Base-by-base conservation (phyloP, 2,113 vertebrate species). In the Chaetops frenatus region DNA sequence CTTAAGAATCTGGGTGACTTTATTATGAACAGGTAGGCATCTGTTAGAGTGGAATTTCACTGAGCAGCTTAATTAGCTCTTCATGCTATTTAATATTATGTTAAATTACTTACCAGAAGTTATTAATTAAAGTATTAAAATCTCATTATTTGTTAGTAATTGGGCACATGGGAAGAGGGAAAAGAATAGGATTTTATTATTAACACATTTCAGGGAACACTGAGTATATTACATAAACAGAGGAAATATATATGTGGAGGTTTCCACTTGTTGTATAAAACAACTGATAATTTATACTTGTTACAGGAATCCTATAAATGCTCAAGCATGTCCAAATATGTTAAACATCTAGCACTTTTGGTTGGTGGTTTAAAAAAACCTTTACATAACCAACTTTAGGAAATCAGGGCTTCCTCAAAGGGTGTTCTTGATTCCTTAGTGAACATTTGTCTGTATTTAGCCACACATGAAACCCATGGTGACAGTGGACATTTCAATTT, bases 41-140 rank as follows among this genome's bases (percentile, higher is more conserved):
- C 45, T 88, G 54, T 84, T 66, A 84, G 31, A 48, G 20, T 54
- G 47, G 57, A 94, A 88, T 94, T 95, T 93, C 78, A 79, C 38
- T 62, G 65, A 94, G 61, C 31, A 90, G 71, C 61, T 64, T 94
- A 95, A 94, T 94, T 94, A 82, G 42, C 44, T 91, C 71, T 88
- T 96, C 67, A 56, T 80, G 47, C 13, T 81, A 80, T 94, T 95
- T 95, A 92, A 91, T 82, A 23, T 91, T 89, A 93, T 90, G 86
- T 86, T 95, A 90, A 94, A 96, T 88, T 54, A 81, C 71, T 91
- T 94, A 92, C 38, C 45, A 82, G 53, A 96, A 96, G 69, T 96
- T 96, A 96, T 92, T 95, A 95, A 96, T 96, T 92, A 90, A 95
- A 88, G 51, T 79, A 95, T 93, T 96, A 95, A 94, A 91, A 72